phyloP scores from a whole-genome alignment of 2,888 invertebrate genomes.

The Drosophila birchii region DNA sequence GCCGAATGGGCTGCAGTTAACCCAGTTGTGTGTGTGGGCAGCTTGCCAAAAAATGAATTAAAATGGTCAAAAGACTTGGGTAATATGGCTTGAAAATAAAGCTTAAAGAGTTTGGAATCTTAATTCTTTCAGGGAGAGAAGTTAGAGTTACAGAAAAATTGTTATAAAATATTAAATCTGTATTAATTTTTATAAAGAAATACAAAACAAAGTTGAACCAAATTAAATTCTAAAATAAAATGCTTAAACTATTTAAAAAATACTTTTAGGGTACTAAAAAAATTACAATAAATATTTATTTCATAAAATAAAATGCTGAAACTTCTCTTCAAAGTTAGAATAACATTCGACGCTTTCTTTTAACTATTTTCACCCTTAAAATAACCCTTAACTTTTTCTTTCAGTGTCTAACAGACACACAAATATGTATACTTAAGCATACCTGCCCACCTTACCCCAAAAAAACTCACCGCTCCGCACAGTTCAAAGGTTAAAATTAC shows the following conservation, averaged over 20 bases:
- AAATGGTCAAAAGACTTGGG: conserved; percentile 17
- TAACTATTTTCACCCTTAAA: neutral
- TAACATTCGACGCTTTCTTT: neutral
- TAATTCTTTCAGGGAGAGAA: rapidly evolving
- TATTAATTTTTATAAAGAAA: too few relatives aligned
- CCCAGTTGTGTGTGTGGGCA: conserved; percentile 42
- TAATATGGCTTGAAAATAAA: neutral
- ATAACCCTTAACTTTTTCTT: neutral
- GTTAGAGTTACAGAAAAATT: neutral
- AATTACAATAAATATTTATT: neutral
- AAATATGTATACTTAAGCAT: neutral
- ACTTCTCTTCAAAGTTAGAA: too few relatives aligned
- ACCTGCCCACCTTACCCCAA: conserved; percentile 1
- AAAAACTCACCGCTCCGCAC: neutral
- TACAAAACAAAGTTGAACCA: neutral
- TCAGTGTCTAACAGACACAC: neutral
- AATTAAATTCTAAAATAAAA: neutral
- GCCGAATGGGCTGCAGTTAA: conserved; percentile 32
- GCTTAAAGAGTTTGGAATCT: neutral
- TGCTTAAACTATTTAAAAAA: rapidly evolving
- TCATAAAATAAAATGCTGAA: too few relatives aligned
- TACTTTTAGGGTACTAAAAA: too few relatives aligned
- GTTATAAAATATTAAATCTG: too few relatives aligned
- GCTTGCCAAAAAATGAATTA: conserved; percentile 40
- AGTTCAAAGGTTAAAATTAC: conserved; percentile 33